phyloP scores from a whole-genome alignment of 2,888 invertebrate species.

The Ypsolopha sequella region DNA sequence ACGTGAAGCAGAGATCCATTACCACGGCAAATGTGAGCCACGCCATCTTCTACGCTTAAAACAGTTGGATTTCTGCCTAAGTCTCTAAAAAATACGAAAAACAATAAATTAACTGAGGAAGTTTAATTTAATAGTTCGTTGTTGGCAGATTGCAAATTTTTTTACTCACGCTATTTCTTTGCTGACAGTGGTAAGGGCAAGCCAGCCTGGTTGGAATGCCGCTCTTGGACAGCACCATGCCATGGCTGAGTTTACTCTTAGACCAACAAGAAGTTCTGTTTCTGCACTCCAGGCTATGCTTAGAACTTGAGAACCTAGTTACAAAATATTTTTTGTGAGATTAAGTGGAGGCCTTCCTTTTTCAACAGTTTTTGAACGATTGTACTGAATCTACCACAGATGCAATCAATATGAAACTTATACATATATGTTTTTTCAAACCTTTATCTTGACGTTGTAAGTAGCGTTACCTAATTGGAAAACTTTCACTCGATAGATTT shows the following conservation, averaged over 20 bases:
- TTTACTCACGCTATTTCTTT: constrained; percentile 48
- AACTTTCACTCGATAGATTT: too few species aligned
- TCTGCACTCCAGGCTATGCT: constrained; percentile 60
- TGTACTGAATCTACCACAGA: too few species aligned
- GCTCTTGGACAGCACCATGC: constrained; percentile 61
- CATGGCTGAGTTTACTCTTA: constrained; percentile 51
- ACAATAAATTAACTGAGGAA: neutral
- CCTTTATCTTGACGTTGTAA: too few species aligned
- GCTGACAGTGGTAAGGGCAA: constrained; percentile 48
- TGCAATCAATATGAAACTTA: too few species aligned
- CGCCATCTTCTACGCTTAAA: constrained; percentile 85
- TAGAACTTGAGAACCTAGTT: constrained; percentile 55
- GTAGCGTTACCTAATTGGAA: too few species aligned
- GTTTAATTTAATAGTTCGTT: neutral
- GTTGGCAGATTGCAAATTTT: neutral
- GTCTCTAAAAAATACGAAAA: constrained; percentile 69
- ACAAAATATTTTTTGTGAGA: neutral
- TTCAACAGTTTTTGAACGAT: too few species aligned
- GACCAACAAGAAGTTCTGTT: constrained; percentile 52
- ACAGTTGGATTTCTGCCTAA: constrained; percentile 89
- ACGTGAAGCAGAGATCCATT: constrained; percentile 89
- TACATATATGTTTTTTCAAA: too few species aligned
- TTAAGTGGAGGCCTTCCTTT: too few species aligned
- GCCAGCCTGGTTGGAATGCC: constrained; percentile 51
- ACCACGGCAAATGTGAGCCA: constrained; percentile 85